Evolutionary conservation across 2,797 vertebrate genomes (phyloP), one percentile per base, ranked within the genome.

Genomic region (Discoglossus pictus): DNA sequence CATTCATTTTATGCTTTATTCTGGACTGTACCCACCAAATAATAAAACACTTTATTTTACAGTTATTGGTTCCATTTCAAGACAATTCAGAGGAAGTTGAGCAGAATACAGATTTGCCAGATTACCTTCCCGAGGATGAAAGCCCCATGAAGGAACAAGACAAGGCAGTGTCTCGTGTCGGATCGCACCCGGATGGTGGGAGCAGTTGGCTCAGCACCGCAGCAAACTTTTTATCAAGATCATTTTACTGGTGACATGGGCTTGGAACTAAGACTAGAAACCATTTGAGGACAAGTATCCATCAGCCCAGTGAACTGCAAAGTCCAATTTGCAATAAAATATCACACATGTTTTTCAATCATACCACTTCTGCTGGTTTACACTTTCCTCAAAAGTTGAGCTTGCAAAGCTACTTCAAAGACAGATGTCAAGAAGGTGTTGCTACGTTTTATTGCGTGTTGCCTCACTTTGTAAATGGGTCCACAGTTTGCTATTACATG

Each of bases 51-150:
- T n/a, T n/a, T n/a, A 21, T 21, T 68, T 38, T 65, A 35, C 78
- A 99, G 97, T 81, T 91, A 84, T 85, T 99, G 46, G 83, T 98
- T 75, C 91, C 97, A 11, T 97, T 99, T 85, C 92, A 97, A 74
- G 95, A 92, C 79, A 80, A 89, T 0, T 87, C 81, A 7, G 90
- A 90, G 73, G 86, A 87, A 81, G 93, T 90, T 35, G 97, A 99
- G 80, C 89, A 98, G 86, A 99, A 98, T 79, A 92, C 86, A 27
- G 92, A 97, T 74, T 90, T 99, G 80, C 97, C 97, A 1, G 97
- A 99, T 65, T 99, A 99, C 78, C 85, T 99, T 60, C 96, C 97
- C 0, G 97, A 99, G 84, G 97, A 99, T 0, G 97, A 99, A 88
- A 98, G 95, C 76, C 96, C 96, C 4, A 90, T 91, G 21, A 89